Percentiles rank a stretch among this genome's conserved stretches.
phyloP scores from a whole-genome alignment of 2,113 vertebrate species.

The Onychostruthus taczanowskii region DNA sequence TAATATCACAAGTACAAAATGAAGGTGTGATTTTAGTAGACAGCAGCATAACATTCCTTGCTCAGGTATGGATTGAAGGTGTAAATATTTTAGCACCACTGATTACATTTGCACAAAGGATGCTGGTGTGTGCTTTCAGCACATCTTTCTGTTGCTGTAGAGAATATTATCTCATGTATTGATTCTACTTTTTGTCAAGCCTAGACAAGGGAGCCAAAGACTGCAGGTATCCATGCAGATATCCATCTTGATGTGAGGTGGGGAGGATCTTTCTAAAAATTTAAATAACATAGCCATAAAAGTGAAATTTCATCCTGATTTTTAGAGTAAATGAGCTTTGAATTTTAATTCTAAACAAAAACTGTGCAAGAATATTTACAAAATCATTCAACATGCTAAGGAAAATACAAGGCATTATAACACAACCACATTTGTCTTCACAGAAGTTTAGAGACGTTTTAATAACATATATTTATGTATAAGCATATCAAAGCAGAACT shows the following conservation, averaged over 20 bases:
- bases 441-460: background rate
- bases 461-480: background rate
- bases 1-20: background rate
- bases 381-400: background rate
- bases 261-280: background rate
- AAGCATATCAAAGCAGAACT: background rate
- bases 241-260: background rate
- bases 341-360: background rate
- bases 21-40: background rate
- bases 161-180: background rate
- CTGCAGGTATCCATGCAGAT: accelerated
- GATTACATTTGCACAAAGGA: background rate
- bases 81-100: background rate
- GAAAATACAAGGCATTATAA: background rate
- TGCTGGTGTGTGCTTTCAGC: accelerated
- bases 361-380: background rate
- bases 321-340: background rate
- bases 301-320: background rate
- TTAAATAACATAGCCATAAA: background rate
- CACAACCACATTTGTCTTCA: background rate
- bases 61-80: background rate
- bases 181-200: background rate
- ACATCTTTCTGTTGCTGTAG: background rate
- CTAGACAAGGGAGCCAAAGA: background rate
- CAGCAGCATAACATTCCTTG: background rate